Evolutionary conservation across 2,797 vertebrate genomes (phyloP).

Genomic region (Rhinoraja longicauda): DNA sequence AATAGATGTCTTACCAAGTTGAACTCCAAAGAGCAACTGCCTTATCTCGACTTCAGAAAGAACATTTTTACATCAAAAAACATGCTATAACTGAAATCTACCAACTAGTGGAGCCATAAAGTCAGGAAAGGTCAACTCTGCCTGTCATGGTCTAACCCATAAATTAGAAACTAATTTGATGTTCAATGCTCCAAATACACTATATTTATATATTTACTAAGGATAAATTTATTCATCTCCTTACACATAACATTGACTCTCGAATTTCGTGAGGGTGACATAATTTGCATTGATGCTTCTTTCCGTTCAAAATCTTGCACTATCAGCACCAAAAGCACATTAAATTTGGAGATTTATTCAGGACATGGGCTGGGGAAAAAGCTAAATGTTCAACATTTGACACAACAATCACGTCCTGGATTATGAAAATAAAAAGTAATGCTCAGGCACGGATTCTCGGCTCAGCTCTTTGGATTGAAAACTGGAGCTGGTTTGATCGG

Average conservation of each 20-base stretch:
- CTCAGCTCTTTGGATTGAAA: no score
- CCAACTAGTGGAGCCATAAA: neutral
- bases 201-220: neutral
- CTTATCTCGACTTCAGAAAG: neutral
- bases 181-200: neutral
- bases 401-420: no score
- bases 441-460: no score
- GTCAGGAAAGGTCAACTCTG: neutral
- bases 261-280: neutral
- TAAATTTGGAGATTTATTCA: neutral
- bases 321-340: neutral
- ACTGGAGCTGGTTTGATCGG: no score
- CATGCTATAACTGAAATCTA: neutral
- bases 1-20: neutral
- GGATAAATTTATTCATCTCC: neutral
- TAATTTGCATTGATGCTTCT: neutral
- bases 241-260: neutral
- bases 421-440: no score
- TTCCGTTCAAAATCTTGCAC: slow-evolving; percentile 27
- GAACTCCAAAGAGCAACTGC: neutral
- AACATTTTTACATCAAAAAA: neutral
- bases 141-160: neutral
- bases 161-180: neutral
- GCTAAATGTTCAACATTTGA: no score
- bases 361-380: no score